Evolutionary conservation across 2,797 vertebrate species (phyloP).

Genomic region (Phylloscopus collybita): DNA sequence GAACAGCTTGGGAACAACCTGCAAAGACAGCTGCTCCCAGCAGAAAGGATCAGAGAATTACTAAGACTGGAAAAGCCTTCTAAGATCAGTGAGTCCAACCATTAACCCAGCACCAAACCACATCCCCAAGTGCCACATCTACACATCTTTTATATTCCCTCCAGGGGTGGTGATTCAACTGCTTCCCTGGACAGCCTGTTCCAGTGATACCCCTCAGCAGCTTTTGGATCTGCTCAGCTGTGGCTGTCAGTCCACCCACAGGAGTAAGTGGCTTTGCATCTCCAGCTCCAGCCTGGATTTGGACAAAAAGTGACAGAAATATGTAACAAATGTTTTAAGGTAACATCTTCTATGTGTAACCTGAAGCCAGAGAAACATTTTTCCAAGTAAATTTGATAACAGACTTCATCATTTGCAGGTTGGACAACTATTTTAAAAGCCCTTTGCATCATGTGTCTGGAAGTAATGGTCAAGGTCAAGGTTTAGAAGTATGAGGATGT

Average conservation of each 20-base stretch:
- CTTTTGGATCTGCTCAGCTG: neutral
- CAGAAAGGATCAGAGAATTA: neutral
- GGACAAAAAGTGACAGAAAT: neutral
- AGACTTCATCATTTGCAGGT: slow-evolving; percentile 15
- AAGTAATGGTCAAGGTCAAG: neutral
- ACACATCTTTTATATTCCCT: neutral
- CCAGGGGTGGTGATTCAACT: neutral
- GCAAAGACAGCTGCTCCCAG: neutral
- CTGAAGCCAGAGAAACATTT: slow-evolving; percentile 23
- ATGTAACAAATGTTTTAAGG: neutral
- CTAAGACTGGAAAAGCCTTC: neutral
- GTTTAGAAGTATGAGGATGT: neutral
- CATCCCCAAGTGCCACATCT: neutral
- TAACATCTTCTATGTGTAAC: neutral
- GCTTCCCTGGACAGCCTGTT: neutral
- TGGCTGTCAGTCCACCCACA: neutral
- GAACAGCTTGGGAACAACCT: neutral
- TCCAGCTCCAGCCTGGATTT: neutral
- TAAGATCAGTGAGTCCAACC: neutral
- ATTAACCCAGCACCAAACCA: neutral
- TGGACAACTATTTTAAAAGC: neutral
- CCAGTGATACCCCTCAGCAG: neutral
- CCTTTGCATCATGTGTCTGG: neutral
- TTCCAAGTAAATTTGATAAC: neutral
- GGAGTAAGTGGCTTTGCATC: neutral